These are phyloP conservation scores for Pammene fasciana DNA, from an alignment of 2,888 invertebrate species.

Conservation along the genomic window DNA sequence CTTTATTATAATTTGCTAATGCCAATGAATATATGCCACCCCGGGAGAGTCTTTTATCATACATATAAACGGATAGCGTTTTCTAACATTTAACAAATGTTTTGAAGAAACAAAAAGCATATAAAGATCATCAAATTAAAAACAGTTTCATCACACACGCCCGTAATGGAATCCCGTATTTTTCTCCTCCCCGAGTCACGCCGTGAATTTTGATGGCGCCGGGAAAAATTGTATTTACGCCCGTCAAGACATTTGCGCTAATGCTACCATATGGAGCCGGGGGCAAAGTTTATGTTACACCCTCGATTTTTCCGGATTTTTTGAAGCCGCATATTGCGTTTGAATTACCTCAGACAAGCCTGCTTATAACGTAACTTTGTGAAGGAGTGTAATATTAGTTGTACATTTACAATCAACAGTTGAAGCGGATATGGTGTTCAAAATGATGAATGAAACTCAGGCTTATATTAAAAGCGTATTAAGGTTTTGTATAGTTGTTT, in stretches of 20 bases:
- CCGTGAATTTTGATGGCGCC: constrained; percentile 72
- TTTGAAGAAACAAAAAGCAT: neutral
- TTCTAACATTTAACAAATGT: too few species aligned
- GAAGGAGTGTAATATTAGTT: too few species aligned
- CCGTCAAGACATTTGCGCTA: constrained; percentile 36
- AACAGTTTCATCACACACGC: neutral
- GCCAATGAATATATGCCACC: too few species aligned
- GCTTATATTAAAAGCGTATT: too few species aligned
- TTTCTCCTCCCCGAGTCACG: constrained; percentile 63
- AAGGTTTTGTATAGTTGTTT: too few species aligned
- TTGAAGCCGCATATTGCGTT: neutral
- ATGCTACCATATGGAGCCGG: constrained; percentile 37
- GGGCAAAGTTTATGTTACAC: constrained; percentile 26
- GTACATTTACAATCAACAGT: too few species aligned
- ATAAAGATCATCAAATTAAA: neutral
- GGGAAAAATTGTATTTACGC: constrained; percentile 72
- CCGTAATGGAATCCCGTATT: constrained; percentile 47
- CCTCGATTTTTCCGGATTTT: constrained; percentile 16
- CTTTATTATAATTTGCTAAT: too few species aligned
- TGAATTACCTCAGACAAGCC: neutral
- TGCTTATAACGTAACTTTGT: neutral
- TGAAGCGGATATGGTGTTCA: too few species aligned
- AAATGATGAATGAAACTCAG: too few species aligned
- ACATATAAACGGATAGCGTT: too few species aligned
- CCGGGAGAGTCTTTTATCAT: too few species aligned